Conservation (phyloP, 53 echinoderm and acorn worm genomes). For the Crossaster papposus region DNA sequence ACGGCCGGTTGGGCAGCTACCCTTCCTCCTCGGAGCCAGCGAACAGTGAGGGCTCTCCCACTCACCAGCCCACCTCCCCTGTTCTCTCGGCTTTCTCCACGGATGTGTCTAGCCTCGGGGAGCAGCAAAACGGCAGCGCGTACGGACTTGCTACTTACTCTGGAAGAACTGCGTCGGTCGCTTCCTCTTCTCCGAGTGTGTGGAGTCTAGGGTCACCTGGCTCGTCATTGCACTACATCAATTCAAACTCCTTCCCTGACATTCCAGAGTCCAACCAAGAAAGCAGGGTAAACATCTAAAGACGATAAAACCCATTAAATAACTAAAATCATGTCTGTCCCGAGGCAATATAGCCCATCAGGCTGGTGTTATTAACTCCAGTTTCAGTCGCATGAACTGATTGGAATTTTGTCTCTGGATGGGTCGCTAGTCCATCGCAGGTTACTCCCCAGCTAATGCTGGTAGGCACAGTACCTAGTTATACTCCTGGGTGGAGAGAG, state of each 20-base stretch:
- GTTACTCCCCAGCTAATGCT: too few species aligned
- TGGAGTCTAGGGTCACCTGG: slow-evolving; percentile 39
- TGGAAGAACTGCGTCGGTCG: slow-evolving; percentile 13
- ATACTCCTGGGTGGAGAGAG: too few species aligned
- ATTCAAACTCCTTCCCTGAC: slow-evolving; percentile 62
- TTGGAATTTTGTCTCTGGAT: too few species aligned
- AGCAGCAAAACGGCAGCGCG: slow-evolving; percentile 47
- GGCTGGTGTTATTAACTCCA: too few species aligned
- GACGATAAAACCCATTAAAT: not conserved
- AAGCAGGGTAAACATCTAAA: not conserved
- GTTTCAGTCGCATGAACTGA: too few species aligned
- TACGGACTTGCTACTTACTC: slow-evolving; percentile 24
- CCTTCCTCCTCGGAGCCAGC: slow-evolving; percentile 39
- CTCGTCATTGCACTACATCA: slow-evolving; percentile 70
- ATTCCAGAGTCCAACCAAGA: slow-evolving; percentile 68
- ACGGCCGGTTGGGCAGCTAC: slow-evolving; percentile 51
- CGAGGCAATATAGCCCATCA: too few species aligned
- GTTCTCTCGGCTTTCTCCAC: slow-evolving; percentile 46
- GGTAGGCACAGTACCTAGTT: too few species aligned
- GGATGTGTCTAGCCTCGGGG: slow-evolving; percentile 51
- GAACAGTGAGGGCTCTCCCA: slow-evolving; percentile 24
- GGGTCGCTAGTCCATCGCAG: too few species aligned
- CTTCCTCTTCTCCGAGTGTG: slow-evolving; percentile 13
- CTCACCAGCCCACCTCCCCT: slow-evolving; percentile 33
- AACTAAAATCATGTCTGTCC: too few species aligned